Conservation (phyloP, 2,888 invertebrate species). For the Lochmaea capreae region DNA sequence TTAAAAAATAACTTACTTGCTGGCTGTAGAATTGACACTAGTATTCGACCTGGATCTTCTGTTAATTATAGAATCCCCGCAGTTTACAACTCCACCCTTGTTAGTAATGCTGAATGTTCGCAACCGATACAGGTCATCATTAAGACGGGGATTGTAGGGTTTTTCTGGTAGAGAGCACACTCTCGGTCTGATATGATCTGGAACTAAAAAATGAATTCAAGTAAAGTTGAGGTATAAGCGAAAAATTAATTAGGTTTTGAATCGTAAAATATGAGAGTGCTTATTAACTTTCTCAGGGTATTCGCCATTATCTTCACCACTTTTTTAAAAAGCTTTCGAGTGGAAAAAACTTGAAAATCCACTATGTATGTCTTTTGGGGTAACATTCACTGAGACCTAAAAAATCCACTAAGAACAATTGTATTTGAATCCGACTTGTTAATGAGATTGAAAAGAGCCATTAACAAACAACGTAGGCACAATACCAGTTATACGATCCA, state of each 20-base stretch:
- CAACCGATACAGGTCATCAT: constrained; percentile 86
- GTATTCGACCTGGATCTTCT: constrained; percentile 87
- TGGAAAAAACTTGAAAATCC: too few relatives aligned
- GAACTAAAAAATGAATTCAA: constrained; percentile 68
- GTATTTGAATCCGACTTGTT: too few relatives aligned
- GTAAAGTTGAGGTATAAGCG: background rate
- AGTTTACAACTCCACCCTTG: constrained; percentile 89
- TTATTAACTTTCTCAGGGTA: background rate
- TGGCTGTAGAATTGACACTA: constrained; percentile 86
- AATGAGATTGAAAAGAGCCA: too few relatives aligned
- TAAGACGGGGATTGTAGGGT: constrained; percentile 85
- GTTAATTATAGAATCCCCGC: constrained; percentile 90
- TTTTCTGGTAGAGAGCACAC: constrained; percentile 89
- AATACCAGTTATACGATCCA: too few relatives aligned
- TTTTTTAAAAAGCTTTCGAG: too few relatives aligned
- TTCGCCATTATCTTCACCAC: too few relatives aligned
- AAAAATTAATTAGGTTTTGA: background rate
- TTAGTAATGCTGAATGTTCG: constrained; percentile 89
- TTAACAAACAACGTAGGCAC: too few relatives aligned
- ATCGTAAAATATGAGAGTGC: background rate
- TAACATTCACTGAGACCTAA: too few relatives aligned
- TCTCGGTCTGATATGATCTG: constrained; percentile 84
- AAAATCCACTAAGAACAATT: too few relatives aligned
- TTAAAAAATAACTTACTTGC: constrained; percentile 71
- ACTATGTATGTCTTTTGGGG: too few relatives aligned